phyloP scores from a whole-genome alignment of 2,113 vertebrate genomes.

The Peucedramus taeniatus region DNA sequence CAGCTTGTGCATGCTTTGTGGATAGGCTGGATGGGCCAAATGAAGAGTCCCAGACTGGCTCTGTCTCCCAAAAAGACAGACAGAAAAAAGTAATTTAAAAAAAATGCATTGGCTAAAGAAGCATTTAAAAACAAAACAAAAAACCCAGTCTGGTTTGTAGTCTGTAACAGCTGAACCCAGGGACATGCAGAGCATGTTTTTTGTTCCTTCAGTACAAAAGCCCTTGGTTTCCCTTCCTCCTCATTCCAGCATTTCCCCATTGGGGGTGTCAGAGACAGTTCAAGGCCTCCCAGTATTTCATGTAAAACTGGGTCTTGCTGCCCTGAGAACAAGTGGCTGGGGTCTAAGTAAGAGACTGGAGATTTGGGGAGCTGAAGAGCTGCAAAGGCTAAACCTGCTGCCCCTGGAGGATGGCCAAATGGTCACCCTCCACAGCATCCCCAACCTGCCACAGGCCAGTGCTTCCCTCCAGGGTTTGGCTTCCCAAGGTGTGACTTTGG shows the following conservation, averaged over 20 bases:
- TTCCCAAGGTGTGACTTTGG: background rate
- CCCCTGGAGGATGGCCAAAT: background rate
- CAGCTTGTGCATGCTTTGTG: background rate
- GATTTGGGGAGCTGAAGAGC: background rate
- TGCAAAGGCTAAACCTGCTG: background rate
- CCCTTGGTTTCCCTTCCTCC: background rate
- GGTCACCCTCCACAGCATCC: background rate
- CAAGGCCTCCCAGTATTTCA: background rate
- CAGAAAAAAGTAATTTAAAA: background rate
- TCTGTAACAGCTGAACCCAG: background rate
- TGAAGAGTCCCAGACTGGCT: background rate
- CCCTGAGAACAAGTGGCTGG: background rate
- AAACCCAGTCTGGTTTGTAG: background rate
- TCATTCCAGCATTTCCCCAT: slow-evolving; percentile 26
- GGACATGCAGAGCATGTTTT: background rate
- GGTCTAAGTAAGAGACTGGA: background rate
- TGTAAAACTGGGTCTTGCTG: background rate
- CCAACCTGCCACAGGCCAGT: background rate
- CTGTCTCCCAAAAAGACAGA: background rate
- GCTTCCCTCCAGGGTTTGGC: background rate
- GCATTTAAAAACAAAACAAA: background rate
- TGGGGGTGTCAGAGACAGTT: slow-evolving; percentile 7
- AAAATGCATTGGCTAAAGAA: background rate
- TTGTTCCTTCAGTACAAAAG: slow-evolving; percentile 35
- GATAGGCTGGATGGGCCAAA: background rate